Base-by-base conservation (phyloP, 2,888 invertebrate species). In the Caenorhabditis becei region DNA sequence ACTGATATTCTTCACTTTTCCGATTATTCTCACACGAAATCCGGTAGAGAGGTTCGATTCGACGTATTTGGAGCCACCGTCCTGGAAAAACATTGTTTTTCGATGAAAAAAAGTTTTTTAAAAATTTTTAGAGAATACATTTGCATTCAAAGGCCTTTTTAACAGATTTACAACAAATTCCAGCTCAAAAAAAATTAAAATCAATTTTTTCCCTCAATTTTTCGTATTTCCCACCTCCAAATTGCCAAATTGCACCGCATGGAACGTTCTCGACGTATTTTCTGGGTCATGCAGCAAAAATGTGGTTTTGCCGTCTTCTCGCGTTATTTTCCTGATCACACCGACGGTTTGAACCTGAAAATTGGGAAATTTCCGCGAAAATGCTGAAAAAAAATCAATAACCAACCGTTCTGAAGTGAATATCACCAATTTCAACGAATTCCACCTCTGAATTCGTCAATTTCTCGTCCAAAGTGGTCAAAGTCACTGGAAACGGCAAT, bases 261-360 rank as follows among this genome's bases (percentile, higher is more conserved):
- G n/a, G 28, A 77, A 69, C n/a, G 56, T 70, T 11, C 51, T 44
- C 3, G 62, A 70, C 0, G 63, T 32, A 2, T 65, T 35, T 18
- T 77, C 77, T 0, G 77, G 77, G 49, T 77, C 77, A 18, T 69
- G 58, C 20, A 70, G 24, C 32, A 49, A 7, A 41, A 70, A 77
- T 2, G 49, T 56, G 20, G 44, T 58, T 14, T 53, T 56, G 11
- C 77, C 77, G 49, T 65, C 65, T 20, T 70, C 77, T 10, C 41
- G 51, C 3, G 20, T 24, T 14, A 58, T 70, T 24, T 70, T 63
- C 20, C 37, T 7, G n/a, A 77, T 65, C 2, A 65, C 58, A 7
- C 77, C 77, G 16, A 77, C 70, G 0, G 70, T 63, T 18, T 66
- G 66, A 18, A 75, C 24, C 75, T 65, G 35, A 28, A 53, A 26